Conservation (phyloP, 92 coral and sea anemone species). For the Epizoanthus ramosus region DNA sequence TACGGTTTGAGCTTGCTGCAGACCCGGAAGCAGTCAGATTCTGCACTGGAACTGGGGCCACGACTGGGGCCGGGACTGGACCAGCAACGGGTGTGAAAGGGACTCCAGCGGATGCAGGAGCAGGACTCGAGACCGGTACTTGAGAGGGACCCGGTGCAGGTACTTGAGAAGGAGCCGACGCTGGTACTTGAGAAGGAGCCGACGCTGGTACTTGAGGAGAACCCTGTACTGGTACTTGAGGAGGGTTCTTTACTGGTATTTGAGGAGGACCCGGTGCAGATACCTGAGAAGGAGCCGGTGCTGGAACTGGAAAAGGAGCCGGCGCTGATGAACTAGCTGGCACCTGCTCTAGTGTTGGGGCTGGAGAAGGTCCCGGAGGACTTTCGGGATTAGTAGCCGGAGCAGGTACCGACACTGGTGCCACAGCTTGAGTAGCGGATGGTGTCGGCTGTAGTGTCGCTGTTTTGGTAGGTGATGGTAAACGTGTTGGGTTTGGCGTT, state of each 20-base stretch:
- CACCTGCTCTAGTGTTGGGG: not conserved
- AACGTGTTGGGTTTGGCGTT: not conserved
- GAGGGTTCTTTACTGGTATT: too few species aligned
- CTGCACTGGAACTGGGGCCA: not conserved
- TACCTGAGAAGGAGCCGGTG: not conserved
- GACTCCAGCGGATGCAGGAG: not conserved
- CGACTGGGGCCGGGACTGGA: not conserved
- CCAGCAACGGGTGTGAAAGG: not conserved
- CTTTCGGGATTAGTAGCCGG: not conserved
- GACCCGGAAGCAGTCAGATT: not conserved
- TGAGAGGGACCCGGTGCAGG: not conserved
- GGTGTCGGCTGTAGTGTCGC: not conserved
- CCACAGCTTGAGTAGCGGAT: not conserved
- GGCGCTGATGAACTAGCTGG: too few species aligned
- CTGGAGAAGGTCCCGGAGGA: not conserved
- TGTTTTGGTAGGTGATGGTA: conserved; percentile 1
- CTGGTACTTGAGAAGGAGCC: too few species aligned
- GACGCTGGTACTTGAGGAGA: not conserved
- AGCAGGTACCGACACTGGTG: not conserved
- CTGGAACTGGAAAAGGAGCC: not conserved
- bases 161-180: too few species aligned
- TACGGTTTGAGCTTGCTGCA: not conserved
- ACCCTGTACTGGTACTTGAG: too few species aligned
- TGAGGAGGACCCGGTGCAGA: too few species aligned
- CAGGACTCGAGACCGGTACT: not conserved